Evolutionary conservation across 2,888 invertebrate genomes (phyloP).

Genomic region (Oxyscelio sp.): DNA sequence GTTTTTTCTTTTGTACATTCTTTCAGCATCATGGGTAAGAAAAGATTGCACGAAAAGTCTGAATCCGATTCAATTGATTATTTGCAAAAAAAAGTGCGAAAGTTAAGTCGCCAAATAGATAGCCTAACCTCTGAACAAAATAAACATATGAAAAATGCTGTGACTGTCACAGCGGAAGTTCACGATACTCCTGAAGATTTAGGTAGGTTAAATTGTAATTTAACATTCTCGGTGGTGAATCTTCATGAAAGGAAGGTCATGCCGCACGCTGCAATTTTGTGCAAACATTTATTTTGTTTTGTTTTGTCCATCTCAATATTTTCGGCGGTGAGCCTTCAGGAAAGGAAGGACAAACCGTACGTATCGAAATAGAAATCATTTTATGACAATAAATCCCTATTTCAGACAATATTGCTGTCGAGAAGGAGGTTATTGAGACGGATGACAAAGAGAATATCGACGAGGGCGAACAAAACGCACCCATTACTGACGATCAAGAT

Average conservation of each 20-base stretch:
- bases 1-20: too few relatives aligned
- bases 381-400: background rate
- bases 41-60: background rate
- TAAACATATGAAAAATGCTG: background rate
- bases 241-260: too few relatives aligned
- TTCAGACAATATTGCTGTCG: background rate
- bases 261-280: too few relatives aligned
- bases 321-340: constrained; percentile 11
- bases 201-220: background rate
- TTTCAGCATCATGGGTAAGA: too few relatives aligned
- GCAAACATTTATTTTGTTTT: too few relatives aligned
- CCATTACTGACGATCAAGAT: too few relatives aligned
- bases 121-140: background rate
- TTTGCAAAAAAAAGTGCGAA: background rate
- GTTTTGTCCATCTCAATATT: too few relatives aligned
- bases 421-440: background rate
- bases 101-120: background rate
- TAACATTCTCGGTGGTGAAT: too few relatives aligned
- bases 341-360: constrained; percentile 16
- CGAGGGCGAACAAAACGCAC: too few relatives aligned
- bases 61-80: background rate
- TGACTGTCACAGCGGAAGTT: background rate
- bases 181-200: background rate
- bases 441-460: background rate
- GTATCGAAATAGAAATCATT: background rate